Conservation (phyloP, 2,888 invertebrate genomes). For the Thelaira solivaga region DNA sequence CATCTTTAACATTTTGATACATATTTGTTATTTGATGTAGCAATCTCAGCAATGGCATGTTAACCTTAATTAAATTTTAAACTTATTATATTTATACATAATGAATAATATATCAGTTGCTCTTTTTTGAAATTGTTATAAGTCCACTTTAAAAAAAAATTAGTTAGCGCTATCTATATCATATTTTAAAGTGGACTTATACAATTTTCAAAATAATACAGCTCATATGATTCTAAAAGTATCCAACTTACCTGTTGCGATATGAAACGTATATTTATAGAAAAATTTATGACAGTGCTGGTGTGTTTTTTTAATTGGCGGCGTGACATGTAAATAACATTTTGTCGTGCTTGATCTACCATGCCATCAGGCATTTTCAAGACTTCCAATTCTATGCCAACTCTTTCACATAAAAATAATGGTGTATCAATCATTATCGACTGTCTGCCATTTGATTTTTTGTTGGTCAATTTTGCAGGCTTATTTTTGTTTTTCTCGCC, state of each 20-base stretch:
- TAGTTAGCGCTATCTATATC: no score
- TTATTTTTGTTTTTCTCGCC: constrained; percentile 80
- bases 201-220: no score
- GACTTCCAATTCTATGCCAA: constrained; percentile 92
- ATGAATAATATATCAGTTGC: no score
- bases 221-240: no score
- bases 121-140: no score
- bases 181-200: no score
- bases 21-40: constrained; percentile 97
- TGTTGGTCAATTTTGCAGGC: constrained; percentile 67
- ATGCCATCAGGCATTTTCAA: constrained; percentile 93
- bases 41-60: constrained; percentile 94
- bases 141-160: no score
- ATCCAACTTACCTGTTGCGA: constrained; percentile 86
- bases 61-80: constrained; percentile 80
- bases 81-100: no score
- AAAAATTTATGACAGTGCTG: constrained; percentile 93
- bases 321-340: constrained; percentile 90
- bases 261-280: constrained; percentile 90
- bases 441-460: constrained; percentile 71
- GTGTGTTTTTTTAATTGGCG: constrained; percentile 93
- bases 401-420: constrained; percentile 94
- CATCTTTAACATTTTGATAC: constrained; percentile 98
- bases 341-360: constrained; percentile 89
- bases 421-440: constrained; percentile 79